These are phyloP conservation scores for Crioceris asparagi DNA, from an alignment of 2,888 invertebrate genomes.

Conservation along the genomic window DNA sequence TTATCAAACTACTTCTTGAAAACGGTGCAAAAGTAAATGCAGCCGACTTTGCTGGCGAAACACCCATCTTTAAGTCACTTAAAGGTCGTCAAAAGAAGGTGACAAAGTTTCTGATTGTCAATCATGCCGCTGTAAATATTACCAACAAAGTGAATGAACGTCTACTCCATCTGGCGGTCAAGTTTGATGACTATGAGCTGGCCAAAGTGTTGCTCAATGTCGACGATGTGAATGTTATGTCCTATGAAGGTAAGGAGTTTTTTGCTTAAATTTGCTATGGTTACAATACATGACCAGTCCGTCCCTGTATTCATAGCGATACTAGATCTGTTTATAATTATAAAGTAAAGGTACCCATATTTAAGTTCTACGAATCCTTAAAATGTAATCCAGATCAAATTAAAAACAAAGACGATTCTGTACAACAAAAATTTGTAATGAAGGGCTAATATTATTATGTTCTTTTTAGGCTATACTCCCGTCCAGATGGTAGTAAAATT, in stretches of 20 bases:
- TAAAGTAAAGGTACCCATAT: too few species aligned
- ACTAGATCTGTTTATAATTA: too few species aligned
- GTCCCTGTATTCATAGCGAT: too few species aligned
- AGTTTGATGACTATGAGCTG: conserved; percentile 12
- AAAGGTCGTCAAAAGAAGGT: conserved; percentile 11
- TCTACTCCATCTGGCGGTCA: conserved; percentile 18
- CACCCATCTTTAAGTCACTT: conserved; percentile 18
- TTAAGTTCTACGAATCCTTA: too few species aligned
- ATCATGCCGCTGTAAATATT: conserved; percentile 15
- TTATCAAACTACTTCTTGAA: conserved; percentile 18
- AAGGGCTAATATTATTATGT: neutral
- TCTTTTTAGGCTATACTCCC: conserved; percentile 13
- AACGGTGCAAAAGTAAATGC: conserved; percentile 17
- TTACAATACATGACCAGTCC: neutral
- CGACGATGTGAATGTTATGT: conserved; percentile 11
- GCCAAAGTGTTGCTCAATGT: conserved; percentile 12
- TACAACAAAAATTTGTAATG: neutral
- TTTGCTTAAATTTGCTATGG: neutral
- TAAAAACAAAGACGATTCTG: neutral
- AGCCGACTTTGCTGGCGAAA: conserved; percentile 16
- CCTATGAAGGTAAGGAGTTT: conserved; percentile 11
- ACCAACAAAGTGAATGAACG: conserved; percentile 17
- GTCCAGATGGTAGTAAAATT: conserved; percentile 15
- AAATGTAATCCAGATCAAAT: too few species aligned
- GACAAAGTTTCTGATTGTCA: conserved; percentile 15